Evolutionary conservation across 2,888 invertebrate genomes (phyloP).

Genomic region (Chydorus sphaericus): DNA sequence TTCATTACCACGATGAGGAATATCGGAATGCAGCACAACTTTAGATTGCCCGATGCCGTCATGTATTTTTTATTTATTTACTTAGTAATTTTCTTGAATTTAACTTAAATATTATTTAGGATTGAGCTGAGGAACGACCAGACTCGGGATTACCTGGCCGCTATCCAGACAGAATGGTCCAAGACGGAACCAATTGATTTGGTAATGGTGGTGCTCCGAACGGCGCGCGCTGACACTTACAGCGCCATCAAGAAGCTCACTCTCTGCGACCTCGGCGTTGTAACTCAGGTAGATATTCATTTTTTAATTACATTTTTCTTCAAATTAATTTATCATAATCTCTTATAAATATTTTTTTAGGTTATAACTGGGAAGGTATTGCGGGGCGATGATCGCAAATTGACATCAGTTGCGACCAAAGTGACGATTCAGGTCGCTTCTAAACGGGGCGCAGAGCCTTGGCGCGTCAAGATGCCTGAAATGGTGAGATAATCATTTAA

Average conservation of each 20-base stretch:
- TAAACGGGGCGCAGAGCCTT: conserved; percentile 64
- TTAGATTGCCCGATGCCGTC: too few species aligned
- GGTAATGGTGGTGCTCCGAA: conserved; percentile 31
- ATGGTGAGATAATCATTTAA: conserved; percentile 21
- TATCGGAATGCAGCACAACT: too few species aligned
- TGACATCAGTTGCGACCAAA: conserved; percentile 75
- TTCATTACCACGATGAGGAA: too few species aligned
- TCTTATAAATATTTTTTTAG: too few species aligned
- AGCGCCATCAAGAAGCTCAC: conserved; percentile 34
- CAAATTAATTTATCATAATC: too few species aligned
- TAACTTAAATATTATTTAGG: too few species aligned
- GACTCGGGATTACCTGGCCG: neutral
- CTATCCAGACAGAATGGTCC: neutral
- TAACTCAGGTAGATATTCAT: conserved; percentile 21
- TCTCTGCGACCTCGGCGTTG: conserved; percentile 22
- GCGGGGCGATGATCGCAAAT: conserved; percentile 42
- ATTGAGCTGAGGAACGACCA: too few species aligned
- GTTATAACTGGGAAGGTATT: conserved; percentile 30
- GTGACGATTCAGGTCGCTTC: conserved; percentile 84
- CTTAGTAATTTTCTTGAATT: too few species aligned
- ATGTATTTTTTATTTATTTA: too few species aligned
- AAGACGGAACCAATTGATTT: conserved; percentile 25
- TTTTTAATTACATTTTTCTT: too few species aligned
- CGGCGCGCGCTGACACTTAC: conserved; percentile 35
- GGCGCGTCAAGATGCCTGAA: conserved; percentile 56